Base-by-base conservation (phyloP, 2,113 vertebrate genomes). In the Hylia prasina region DNA sequence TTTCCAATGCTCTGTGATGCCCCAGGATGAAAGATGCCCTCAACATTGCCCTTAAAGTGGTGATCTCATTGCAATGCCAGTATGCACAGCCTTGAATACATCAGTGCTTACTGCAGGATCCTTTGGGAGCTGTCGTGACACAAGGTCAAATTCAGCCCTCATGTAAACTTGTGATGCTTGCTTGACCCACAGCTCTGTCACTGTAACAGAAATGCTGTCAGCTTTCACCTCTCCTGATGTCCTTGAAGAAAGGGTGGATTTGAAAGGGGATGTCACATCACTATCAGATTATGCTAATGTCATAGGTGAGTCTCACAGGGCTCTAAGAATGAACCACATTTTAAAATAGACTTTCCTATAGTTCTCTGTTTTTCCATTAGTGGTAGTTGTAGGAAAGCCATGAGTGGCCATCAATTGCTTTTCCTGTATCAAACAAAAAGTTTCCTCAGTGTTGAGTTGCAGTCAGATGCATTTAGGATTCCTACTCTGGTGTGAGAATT, bases 1-100 rank as follows among this genome's bases (percentile, higher is more conserved):
- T 97, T 95, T 72, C 77, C 48, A 37, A 10, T 87, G 82, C 78
- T 96, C 60, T 80, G 53, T 42, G 82, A 85, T 84, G 75, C 96
- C 83, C 81, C 88, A 86, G 95, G 95, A 97, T 60, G 77, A 86
- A 82, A 48, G 40, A 61, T 93, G 91, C 84, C 90, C 94, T 97
- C 72, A n/a, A 70, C 11, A 0, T 69, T 89, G 70, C 84, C 91
- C 82, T 95, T 89, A 94, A 78, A 87, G 37, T 81, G 60, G 68
- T 70, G 86, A 81, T 89, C 82, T 91, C 31, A 4, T 89, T 89
- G 82, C 5, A 7, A 50, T 91, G 82, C 85, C 79, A 78, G 40
- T 58, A 45, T 17, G 48, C 19, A 61, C 60, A 75, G 84, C 35
- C 72, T 70, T 50, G 80, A 93, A 94, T 66, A 75, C 28, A 66